Conservation (phyloP, 2,113 vertebrate species). For the Laticauda laticaudata region DNA sequence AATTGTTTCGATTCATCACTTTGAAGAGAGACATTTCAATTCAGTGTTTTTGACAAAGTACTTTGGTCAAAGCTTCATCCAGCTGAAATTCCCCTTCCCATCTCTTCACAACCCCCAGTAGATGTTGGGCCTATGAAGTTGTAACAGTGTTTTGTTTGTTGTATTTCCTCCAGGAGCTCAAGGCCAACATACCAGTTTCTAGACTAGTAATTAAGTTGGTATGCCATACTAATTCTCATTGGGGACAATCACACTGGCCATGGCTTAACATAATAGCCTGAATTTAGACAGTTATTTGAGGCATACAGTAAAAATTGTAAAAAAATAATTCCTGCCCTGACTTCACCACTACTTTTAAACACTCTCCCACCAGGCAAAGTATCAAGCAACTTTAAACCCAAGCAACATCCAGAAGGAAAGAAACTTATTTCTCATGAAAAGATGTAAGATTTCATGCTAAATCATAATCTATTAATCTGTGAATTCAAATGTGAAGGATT, state of each 20-base stretch:
- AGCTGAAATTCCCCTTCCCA: not conserved
- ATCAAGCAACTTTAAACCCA: not conserved
- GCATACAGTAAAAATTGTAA: not conserved
- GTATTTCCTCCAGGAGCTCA: not conserved
- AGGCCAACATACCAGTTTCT: not conserved
- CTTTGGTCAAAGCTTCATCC: not conserved
- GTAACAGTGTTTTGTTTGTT: not conserved
- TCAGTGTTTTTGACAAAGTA: not conserved
- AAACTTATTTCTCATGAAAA: not conserved
- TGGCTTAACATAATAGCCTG: not conserved
- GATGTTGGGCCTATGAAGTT: not conserved
- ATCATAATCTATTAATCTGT: not conserved
- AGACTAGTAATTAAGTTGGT: not conserved
- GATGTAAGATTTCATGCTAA: not conserved
- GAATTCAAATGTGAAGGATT: not conserved
- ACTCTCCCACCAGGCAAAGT: not conserved
- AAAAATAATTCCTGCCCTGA: not conserved
- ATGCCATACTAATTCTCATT: not conserved
- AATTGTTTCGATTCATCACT: not conserved
- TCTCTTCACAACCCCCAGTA: not conserved
- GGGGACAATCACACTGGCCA: not conserved
- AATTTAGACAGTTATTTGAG: not conserved
- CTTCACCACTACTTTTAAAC: not conserved
- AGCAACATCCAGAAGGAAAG: not conserved
- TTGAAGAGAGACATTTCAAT: not conserved